Conservation (phyloP, 2,797 vertebrate species). For the Coregonus sp. region DNA sequence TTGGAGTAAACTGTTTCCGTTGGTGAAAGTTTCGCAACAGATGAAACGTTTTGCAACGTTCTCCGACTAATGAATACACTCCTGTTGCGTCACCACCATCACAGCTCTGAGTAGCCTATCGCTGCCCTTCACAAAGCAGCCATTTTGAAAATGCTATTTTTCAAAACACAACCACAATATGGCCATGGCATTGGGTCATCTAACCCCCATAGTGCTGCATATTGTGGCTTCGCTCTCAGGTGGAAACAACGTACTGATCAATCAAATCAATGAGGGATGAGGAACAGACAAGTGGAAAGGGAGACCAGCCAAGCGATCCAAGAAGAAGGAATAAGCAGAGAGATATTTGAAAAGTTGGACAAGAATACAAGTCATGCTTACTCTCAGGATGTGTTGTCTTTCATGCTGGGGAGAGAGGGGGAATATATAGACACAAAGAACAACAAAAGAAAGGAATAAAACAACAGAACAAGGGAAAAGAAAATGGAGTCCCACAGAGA, state of each 20-base stretch:
- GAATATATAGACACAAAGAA: slow-evolving; percentile 72
- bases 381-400: slow-evolving; percentile 88
- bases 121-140: background rate
- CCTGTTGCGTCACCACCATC: background rate
- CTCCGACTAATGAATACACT: no score
- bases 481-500: slow-evolving; percentile 36
- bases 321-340: slow-evolving; percentile 21
- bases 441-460: slow-evolving; percentile 67
- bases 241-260: slow-evolving; percentile 54
- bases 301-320: slow-evolving; percentile 5
- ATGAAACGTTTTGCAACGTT: no score
- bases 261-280: slow-evolving; percentile 51
- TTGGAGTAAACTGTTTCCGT: no score
- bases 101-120: background rate
- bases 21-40: no score
- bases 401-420: slow-evolving; percentile 85
- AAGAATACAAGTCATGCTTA: slow-evolving; percentile 80
- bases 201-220: background rate
- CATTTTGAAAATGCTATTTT: background rate
- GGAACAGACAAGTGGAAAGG: slow-evolving; percentile 37
- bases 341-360: slow-evolving; percentile 55
- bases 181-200: background rate
- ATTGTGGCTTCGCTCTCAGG: slow-evolving; percentile 43
- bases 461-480: slow-evolving; percentile 53
- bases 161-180: background rate